Conservation (phyloP, 2,888 invertebrate species). For the Creontiades dilutus region DNA sequence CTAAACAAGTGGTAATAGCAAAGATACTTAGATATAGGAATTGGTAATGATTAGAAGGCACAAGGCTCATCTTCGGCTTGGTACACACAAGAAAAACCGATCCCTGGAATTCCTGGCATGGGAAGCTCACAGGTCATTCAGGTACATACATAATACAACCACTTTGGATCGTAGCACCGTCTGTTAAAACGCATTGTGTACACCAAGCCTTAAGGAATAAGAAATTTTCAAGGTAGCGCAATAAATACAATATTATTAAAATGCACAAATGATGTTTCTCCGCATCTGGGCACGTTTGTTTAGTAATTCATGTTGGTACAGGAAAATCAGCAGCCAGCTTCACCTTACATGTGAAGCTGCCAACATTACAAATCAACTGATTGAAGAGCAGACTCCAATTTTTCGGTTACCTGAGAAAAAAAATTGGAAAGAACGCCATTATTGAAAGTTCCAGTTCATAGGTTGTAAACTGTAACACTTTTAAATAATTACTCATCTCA, state of each 20-base stretch:
- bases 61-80: background rate
- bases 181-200: too few species aligned
- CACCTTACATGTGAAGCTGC: background rate
- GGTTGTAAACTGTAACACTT: background rate
- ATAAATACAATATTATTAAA: background rate
- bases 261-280: background rate
- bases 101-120: too few species aligned
- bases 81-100: background rate
- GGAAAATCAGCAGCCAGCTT: background rate
- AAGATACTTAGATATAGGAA: background rate
- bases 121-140: too few species aligned
- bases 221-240: background rate
- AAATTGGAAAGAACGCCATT: background rate
- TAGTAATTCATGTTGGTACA: background rate
- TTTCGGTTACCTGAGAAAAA: constrained; percentile 65
- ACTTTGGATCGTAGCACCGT: too few species aligned
- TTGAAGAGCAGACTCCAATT: constrained; percentile 62
- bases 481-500: background rate
- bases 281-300: background rate
- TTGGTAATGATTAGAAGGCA: constrained; percentile 20
- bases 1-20: background rate
- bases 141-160: too few species aligned
- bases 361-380: background rate
- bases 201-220: too few species aligned
- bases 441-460: background rate